Evolutionary conservation across 2,888 invertebrate genomes (phyloP).

Genomic region (Diplazon laetatorius): DNA sequence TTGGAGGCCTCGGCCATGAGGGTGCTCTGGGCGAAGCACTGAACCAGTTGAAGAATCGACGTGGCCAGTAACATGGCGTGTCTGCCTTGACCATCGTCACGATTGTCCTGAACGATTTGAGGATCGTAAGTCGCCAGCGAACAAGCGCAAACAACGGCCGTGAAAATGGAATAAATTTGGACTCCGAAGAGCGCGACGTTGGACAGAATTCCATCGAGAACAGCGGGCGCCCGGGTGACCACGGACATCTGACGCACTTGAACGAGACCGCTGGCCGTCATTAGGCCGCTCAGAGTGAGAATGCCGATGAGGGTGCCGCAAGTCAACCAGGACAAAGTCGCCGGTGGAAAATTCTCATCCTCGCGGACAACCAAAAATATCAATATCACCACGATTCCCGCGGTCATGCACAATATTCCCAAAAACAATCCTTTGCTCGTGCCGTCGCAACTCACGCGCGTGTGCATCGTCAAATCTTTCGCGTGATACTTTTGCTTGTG

Average conservation of each 20-base stretch:
- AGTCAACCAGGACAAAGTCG: slow-evolving; percentile 83
- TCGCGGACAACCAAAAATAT: slow-evolving; percentile 84
- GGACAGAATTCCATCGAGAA: slow-evolving; percentile 82
- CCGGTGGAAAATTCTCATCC: slow-evolving; percentile 82
- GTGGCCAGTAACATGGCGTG: slow-evolving; percentile 82
- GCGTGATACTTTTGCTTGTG: slow-evolving; percentile 78
- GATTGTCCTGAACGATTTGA: slow-evolving; percentile 67
- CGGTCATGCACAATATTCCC: slow-evolving; percentile 84
- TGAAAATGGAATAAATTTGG: slow-evolving; percentile 83
- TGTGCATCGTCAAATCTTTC: slow-evolving; percentile 75
- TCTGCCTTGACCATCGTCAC: slow-evolving; percentile 72
- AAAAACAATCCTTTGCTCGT: slow-evolving; percentile 84
- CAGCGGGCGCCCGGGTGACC: slow-evolving; percentile 79
- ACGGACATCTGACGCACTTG: slow-evolving; percentile 83
- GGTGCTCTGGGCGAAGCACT: slow-evolving; percentile 82
- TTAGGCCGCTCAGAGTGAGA: slow-evolving; percentile 80
- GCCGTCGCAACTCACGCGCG: slow-evolving; percentile 83
- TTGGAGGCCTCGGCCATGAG: slow-evolving; percentile 83
- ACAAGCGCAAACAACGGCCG: slow-evolving; percentile 82
- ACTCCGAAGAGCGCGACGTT: slow-evolving; percentile 83
- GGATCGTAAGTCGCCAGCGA: slow-evolving; percentile 74
- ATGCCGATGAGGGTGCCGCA: slow-evolving; percentile 82
- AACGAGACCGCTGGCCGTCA: slow-evolving; percentile 82
- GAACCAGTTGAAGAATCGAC: slow-evolving; percentile 82
- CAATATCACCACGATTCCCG: slow-evolving; percentile 83